These are phyloP conservation scores for Hyposoter dolosus DNA, from an alignment of 2,888 invertebrate species.

Conservation along the genomic window DNA sequence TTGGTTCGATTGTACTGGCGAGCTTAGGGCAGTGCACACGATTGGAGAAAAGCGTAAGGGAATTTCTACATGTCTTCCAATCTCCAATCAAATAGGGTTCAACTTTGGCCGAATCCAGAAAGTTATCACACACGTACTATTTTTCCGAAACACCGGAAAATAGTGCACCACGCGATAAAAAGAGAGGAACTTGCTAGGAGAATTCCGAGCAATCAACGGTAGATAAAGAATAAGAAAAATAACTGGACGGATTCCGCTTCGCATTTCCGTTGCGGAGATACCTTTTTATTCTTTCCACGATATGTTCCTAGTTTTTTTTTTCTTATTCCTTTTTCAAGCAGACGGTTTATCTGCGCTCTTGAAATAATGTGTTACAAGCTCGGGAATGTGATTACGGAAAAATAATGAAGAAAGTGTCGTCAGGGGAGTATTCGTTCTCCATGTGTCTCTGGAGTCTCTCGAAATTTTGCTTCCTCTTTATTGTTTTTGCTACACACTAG, in stretches of 20 bases:
- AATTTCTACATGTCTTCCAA: conserved; percentile 66
- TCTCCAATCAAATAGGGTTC: conserved; percentile 68
- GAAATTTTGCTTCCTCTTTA: conserved; percentile 9
- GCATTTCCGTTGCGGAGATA: conserved; percentile 19
- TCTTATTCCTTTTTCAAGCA: conserved; percentile 6
- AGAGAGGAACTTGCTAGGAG: neutral
- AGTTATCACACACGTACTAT: conserved; percentile 44
- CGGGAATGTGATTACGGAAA: conserved; percentile 27
- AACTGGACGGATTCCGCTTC: conserved; percentile 7
- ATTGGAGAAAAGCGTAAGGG: conserved; percentile 46
- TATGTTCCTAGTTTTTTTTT: neutral
- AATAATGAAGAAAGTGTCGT: conserved; percentile 37
- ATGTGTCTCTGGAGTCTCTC: neutral
- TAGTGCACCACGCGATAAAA: conserved; percentile 28
- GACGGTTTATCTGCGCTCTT: conserved; percentile 18
- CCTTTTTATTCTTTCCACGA: conserved; percentile 1
- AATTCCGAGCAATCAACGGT: conserved; percentile 39
- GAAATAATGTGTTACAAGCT: conserved; percentile 35
- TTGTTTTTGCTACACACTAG: conserved; percentile 14
- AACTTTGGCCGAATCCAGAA: conserved; percentile 64
- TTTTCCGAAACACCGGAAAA: conserved; percentile 57
- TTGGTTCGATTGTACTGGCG: neutral
- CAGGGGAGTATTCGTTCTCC: conserved; percentile 2
- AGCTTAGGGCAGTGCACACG: conserved; percentile 10
- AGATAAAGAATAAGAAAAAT: conserved; percentile 22